Conservation (phyloP, 2,113 vertebrate genomes). For the Sterna hirundo region DNA sequence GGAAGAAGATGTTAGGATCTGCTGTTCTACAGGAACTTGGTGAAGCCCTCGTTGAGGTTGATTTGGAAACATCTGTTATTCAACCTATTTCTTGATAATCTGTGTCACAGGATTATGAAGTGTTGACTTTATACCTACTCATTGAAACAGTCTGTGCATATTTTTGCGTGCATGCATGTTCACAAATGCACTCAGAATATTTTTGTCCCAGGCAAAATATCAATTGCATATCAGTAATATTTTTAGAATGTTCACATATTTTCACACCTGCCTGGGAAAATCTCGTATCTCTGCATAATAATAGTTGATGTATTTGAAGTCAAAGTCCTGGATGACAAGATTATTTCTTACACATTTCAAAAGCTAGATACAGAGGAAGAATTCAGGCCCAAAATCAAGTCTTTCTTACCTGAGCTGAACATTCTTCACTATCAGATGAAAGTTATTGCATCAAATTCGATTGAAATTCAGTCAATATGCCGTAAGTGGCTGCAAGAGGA, state of each 20-base stretch:
- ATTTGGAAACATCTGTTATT: background rate
- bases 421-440: constrained; percentile 30
- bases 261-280: background rate
- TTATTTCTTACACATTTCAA: background rate
- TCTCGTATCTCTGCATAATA: background rate
- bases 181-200: background rate
- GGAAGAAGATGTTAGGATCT: background rate
- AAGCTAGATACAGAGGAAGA: background rate
- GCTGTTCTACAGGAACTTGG: background rate
- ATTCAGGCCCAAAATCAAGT: background rate
- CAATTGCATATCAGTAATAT: background rate
- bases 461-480: constrained; percentile 54
- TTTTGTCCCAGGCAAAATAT: background rate
- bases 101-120: background rate
- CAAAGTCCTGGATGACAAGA: background rate
- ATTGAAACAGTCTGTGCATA: background rate
- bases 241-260: background rate
- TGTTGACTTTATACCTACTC: background rate
- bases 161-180: background rate
- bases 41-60: background rate
- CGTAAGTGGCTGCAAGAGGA: constrained; percentile 65
- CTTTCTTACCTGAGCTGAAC: background rate
- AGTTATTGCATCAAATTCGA: constrained; percentile 54
- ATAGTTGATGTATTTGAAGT: background rate
- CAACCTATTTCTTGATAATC: background rate